Percentiles rank a stretch among this genome's conserved stretches.
Conservation (phyloP, 2,113 vertebrate genomes). For the Callipepla squamata region DNA sequence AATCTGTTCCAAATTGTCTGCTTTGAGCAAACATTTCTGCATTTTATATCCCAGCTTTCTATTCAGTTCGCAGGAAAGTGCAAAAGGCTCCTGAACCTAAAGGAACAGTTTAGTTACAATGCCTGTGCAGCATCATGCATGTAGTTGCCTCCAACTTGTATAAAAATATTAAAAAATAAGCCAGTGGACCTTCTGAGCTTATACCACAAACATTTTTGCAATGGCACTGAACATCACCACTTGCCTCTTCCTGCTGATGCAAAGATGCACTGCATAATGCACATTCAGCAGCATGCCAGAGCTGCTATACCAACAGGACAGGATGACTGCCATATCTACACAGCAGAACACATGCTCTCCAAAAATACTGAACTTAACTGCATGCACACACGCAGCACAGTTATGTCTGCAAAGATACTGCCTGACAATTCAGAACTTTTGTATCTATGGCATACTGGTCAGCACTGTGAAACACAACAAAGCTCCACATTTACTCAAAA, state of each 20-base stretch:
- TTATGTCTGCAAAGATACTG: not conserved
- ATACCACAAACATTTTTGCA: not conserved
- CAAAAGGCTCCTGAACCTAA: not conserved
- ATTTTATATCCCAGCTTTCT: not conserved
- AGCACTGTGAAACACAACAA: not conserved
- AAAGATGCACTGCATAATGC: accelerated
- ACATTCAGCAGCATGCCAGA: not conserved
- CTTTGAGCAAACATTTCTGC: not conserved
- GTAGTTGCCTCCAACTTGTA: not conserved
- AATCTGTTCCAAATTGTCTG: not conserved
- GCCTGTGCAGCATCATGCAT: not conserved
- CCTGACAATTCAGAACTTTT: not conserved
- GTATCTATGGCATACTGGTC: not conserved
- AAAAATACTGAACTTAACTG: accelerated
- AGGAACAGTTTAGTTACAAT: not conserved
- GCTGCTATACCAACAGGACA: accelerated
- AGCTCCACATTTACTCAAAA: not conserved
- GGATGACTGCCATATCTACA: accelerated
- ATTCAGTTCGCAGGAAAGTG: not conserved
- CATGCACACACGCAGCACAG: accelerated
- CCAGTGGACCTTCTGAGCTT: not conserved
- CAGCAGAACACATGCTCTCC: not conserved
- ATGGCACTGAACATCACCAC: not conserved
- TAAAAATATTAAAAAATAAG: not conserved
- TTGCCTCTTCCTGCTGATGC: not conserved